Percentiles rank a stretch among this genome's conserved stretches.
Evolutionary conservation across 2,888 invertebrate genomes (phyloP).

Genomic region (Macaria notata): DNA sequence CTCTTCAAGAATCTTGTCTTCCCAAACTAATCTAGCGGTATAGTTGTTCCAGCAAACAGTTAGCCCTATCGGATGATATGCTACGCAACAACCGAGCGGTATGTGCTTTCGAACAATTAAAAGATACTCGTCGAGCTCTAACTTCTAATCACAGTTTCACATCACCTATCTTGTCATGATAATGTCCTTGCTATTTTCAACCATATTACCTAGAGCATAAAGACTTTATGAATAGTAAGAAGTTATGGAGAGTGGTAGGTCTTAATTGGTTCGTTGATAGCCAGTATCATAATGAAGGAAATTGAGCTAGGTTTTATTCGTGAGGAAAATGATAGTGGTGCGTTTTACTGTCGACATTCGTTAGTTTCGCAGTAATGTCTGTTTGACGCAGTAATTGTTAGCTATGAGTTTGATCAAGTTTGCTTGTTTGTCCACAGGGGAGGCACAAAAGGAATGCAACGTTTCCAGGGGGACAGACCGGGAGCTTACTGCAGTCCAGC

Average conservation of each 20-base stretch:
- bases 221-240: slow-evolving; percentile 15
- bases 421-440: slow-evolving; percentile 74
- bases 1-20: slow-evolving; percentile 14
- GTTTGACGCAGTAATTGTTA: not conserved
- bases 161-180: slow-evolving; percentile 30
- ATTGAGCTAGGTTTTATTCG: slow-evolving; percentile 20
- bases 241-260: slow-evolving; percentile 6
- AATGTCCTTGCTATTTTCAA: slow-evolving; percentile 26
- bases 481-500: slow-evolving; percentile 83
- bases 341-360: slow-evolving; percentile 9
- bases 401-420: not conserved
- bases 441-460: slow-evolving; percentile 91
- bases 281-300: slow-evolving; percentile 19
- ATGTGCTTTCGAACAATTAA: slow-evolving; percentile 76
- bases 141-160: slow-evolving; percentile 56
- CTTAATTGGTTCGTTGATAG: slow-evolving; percentile 28
- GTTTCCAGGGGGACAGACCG: slow-evolving; percentile 88
- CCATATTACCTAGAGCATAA: slow-evolving; percentile 24
- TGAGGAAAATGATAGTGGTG: slow-evolving; percentile 20
- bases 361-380: slow-evolving; percentile 2
- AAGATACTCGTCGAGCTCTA: slow-evolving; percentile 51
- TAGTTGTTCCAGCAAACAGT: slow-evolving; percentile 22
- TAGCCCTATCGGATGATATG: slow-evolving; percentile 24
- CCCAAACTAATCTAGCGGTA: slow-evolving; percentile 13
- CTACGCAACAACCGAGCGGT: slow-evolving; percentile 34